Percentiles rank a stretch among this genome's conserved stretches.
Conservation (phyloP, 2,888 invertebrate genomes). For the Idaea dimidiata region DNA sequence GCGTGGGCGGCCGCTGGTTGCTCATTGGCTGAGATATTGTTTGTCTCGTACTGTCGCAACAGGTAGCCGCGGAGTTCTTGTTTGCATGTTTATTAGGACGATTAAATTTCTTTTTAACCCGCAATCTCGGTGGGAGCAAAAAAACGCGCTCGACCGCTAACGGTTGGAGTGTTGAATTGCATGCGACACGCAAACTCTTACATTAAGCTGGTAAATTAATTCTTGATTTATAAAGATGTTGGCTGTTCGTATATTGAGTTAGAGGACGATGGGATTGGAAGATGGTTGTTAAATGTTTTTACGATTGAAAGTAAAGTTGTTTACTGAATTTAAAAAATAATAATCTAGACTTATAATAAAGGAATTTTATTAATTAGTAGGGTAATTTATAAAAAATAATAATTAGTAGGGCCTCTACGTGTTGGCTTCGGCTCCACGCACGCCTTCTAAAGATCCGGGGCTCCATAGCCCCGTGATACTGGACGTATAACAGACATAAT, state of each 20-base stretch:
- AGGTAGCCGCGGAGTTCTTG: slow-evolving; percentile 77
- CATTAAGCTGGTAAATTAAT: slow-evolving; percentile 36
- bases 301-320: no score
- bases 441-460: no score
- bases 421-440: no score
- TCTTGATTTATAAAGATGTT: slow-evolving; percentile 26
- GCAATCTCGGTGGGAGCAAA: slow-evolving; percentile 59
- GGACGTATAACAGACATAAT: no score
- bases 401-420: no score
- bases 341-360: no score
- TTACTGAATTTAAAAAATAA: no score
- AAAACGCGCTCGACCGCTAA: slow-evolving; percentile 52
- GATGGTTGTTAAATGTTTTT: not conserved
- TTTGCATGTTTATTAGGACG: slow-evolving; percentile 79
- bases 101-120: slow-evolving; percentile 75
- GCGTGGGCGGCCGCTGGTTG: slow-evolving; percentile 72
- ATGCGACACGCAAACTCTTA: slow-evolving; percentile 30
- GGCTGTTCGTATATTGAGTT: not conserved
- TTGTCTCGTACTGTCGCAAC: slow-evolving; percentile 77
- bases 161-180: slow-evolving; percentile 58
- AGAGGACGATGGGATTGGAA: not conserved
- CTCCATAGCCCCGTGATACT: no score
- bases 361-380: no score
- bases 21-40: slow-evolving; percentile 63
- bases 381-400: no score